These are phyloP conservation scores for Oscheius sp. DNA, from an alignment of 2,888 invertebrate species.

Conservation along the genomic window DNA sequence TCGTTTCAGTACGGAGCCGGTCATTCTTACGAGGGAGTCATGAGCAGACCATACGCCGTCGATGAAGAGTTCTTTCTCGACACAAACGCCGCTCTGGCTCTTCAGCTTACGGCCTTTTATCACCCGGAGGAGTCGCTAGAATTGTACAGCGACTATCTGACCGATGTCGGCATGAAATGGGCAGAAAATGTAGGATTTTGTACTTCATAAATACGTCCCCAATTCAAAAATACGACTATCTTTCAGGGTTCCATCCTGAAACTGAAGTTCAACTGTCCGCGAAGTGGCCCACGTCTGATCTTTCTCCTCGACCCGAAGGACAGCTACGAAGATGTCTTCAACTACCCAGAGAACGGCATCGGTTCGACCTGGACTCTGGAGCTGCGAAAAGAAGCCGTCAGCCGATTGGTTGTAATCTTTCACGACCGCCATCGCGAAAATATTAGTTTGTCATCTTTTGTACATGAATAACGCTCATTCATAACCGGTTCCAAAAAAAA, in stretches of 20 bases:
- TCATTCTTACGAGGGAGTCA: conserved; percentile 21
- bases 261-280: not conserved
- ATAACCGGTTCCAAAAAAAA: not conserved
- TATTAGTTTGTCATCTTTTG: too few species aligned
- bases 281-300: conserved; percentile 12
- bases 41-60: conserved; percentile 5
- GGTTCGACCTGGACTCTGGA: too few species aligned
- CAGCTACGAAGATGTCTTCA: not conserved
- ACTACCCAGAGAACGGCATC: not conserved
- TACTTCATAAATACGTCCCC: not conserved
- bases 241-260: not conserved
- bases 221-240: not conserved
- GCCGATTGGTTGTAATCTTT: too few species aligned
- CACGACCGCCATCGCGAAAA: too few species aligned
- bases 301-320: not conserved
- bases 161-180: not conserved
- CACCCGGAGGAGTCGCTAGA: not conserved
- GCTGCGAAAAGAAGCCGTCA: too few species aligned
- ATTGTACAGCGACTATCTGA: conserved; percentile 15
- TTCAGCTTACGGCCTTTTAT: conserved; percentile 1
- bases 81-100: not conserved
- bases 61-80: not conserved
- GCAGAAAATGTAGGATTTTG: conserved; percentile 4
- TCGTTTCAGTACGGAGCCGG: conserved; percentile 16
- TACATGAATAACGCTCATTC: too few species aligned